Evolutionary conservation across 2,113 vertebrate genomes (phyloP).

Genomic region (Apodemus speciosus): DNA sequence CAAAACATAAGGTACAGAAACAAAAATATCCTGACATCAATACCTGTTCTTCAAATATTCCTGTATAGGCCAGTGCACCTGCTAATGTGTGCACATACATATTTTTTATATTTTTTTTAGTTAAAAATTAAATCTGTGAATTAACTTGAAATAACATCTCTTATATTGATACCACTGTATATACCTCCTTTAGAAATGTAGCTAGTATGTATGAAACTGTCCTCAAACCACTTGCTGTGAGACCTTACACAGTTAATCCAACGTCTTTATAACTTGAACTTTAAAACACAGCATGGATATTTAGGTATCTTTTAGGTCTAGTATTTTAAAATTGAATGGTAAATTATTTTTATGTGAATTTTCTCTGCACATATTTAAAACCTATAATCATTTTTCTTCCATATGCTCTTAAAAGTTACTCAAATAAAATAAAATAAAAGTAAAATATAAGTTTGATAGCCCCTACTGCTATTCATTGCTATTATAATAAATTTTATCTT

Average conservation of each 20-base stretch:
- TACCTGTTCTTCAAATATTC: not conserved
- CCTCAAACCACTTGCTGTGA: not conserved
- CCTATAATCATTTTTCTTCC: not conserved
- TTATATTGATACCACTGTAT: slow-evolving; percentile 12
- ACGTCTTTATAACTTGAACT: not conserved
- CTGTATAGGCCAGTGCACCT: not conserved
- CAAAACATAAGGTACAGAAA: not conserved
- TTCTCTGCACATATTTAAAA: slow-evolving; percentile 33
- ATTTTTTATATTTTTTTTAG: not conserved
- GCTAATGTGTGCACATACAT: not conserved
- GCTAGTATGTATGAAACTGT: not conserved
- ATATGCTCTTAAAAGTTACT: slow-evolving; percentile 36
- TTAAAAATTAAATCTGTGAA: slow-evolving; percentile 2
- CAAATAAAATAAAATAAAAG: not conserved
- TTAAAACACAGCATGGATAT: slow-evolving; percentile 6
- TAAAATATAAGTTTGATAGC: not conserved
- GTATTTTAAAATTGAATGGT: slow-evolving; percentile 27
- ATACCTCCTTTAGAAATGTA: slow-evolving; percentile 46
- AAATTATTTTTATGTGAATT: slow-evolving; percentile 46
- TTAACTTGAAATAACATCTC: slow-evolving; percentile 29
- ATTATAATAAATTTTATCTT: not conserved
- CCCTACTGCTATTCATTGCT: not conserved
- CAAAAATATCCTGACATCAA: not conserved
- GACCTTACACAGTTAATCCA: not conserved
- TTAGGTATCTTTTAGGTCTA: not conserved